Base-by-base conservation (phyloP, 1,140 invertebrate genomes). In the Aradophagus sp. region DNA sequence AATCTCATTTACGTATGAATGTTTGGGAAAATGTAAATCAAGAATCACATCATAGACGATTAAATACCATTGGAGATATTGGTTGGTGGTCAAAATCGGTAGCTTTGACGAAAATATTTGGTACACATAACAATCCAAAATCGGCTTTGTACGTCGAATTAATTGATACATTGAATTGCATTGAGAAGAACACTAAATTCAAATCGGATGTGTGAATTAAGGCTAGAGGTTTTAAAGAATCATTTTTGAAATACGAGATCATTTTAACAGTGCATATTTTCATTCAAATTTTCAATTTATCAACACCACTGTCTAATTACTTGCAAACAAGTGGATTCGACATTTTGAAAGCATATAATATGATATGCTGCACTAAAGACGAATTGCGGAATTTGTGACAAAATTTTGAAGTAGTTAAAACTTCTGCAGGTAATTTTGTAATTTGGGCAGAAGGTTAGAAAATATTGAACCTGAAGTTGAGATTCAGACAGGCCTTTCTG, bases 1-100 rank as follows among this genome's bases (percentile, higher is more conserved):
- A 45, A 31, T 59, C 52, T 11, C 48, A 63, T 36, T 17, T 29
- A 41, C 23, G 59, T 8, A 63, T 63, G 59, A 17, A 63, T 26
- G 14, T 42, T 5, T 63, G 29, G 59, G 32, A 44, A 15, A 45
- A 35, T 38, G 16, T 17, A 11, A 32, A 42, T 39, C 1, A 12
- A 32, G 17, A 47, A 12, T 34, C 44, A 11, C 16, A 12, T 11
- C 23, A 53, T n/a, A 13, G 47, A 29, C 13, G 48, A 5, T 14
- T 63, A 1, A 26, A 38, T 16, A 27, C 16, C 20, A 42, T 38
- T 15, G 27, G 35, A 2, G 23, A 35, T 6, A 63, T 41, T 5
- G 17, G 41, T 20, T 63, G 59, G 59, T 63, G 32, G 52, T 19
- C 38, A 14, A 53, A 63, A 52, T 27, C 19, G 34, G 20, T 17